phyloP scores from a whole-genome alignment of 1,140 invertebrate species.

The Drosophila repletoides region DNA sequence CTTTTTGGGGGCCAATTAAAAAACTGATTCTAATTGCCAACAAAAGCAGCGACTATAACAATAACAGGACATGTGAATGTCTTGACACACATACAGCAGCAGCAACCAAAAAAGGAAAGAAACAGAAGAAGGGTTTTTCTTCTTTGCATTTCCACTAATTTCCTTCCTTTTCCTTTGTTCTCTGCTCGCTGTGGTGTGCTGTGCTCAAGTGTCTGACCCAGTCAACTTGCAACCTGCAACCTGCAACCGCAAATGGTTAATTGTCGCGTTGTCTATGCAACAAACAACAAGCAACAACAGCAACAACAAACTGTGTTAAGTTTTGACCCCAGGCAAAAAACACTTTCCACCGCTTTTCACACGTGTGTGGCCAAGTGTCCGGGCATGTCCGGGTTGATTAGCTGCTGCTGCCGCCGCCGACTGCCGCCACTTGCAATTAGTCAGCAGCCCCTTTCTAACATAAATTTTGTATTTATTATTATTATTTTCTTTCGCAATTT shows the following conservation, averaged over 20 bases:
- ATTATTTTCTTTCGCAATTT: background rate
- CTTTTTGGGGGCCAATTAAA: conserved; percentile 66
- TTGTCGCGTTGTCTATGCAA: conserved; percentile 46
- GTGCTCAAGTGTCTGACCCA: conserved; percentile 66
- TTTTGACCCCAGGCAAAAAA: conserved; percentile 56
- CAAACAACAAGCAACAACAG: too few relatives aligned
- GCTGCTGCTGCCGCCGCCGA: conserved; percentile 15
- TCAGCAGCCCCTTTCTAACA: background rate
- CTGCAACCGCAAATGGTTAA: conserved; percentile 58
- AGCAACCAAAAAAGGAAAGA: too few relatives aligned
- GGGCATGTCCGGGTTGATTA: conserved; percentile 58
- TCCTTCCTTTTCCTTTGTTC: conserved; percentile 22
- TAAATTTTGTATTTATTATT: background rate
- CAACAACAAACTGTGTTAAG: conserved; percentile 77
- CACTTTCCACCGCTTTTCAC: conserved; percentile 24
- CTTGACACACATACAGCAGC: conserved; percentile 33
- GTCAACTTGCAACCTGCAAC: conserved; percentile 39
- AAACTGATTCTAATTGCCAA: conserved; percentile 65
- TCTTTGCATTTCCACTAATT: conserved; percentile 24
- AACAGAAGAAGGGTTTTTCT: too few relatives aligned
- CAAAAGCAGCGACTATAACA: conserved; percentile 29
- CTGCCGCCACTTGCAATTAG: conserved; percentile 37
- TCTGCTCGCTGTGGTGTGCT: conserved; percentile 1
- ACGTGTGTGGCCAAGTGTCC: conserved; percentile 24
- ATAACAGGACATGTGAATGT: too few relatives aligned